Evolutionary conservation across 2,888 invertebrate genomes (phyloP).

Genomic region (Eledona agricola): DNA sequence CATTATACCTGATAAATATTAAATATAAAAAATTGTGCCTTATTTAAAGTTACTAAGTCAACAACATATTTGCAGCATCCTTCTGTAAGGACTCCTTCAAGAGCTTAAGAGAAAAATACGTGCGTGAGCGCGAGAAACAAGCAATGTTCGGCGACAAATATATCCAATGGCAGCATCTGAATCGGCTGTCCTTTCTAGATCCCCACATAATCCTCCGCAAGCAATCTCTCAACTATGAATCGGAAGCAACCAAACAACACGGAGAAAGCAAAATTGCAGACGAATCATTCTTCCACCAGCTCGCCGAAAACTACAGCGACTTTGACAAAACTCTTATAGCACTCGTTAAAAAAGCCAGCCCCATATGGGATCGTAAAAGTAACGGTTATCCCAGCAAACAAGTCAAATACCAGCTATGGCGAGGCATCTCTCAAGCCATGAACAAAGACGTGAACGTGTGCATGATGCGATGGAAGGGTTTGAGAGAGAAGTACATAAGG

Average conservation of each 20-base stretch:
- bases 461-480: conserved; percentile 52
- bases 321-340: conserved; percentile 49
- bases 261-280: not conserved
- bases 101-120: conserved; percentile 51
- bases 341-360: conserved; percentile 47
- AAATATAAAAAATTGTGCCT: too few species aligned
- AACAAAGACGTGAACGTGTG: conserved; percentile 48
- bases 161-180: conserved; percentile 47
- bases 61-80: conserved; percentile 39
- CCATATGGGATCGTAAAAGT: conserved; percentile 53
- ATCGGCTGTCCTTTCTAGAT: conserved; percentile 48
- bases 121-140: conserved; percentile 50
- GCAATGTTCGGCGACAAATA: conserved; percentile 43
- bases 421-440: conserved; percentile 45
- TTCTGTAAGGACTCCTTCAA: conserved; percentile 50
- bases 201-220: conserved; percentile 48
- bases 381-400: conserved; percentile 51
- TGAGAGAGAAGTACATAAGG: conserved; percentile 54
- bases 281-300: conserved; percentile 9
- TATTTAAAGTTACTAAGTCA: conserved; percentile 13
- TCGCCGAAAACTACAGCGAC: conserved; percentile 39
- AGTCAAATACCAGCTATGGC: conserved; percentile 50
- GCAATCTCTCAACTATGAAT: conserved; percentile 34
- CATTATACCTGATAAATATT: too few species aligned
- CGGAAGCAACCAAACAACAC: conserved; percentile 21